Conservation (phyloP, 2,888 invertebrate species). For the Psylliodes chrysocephalus region DNA sequence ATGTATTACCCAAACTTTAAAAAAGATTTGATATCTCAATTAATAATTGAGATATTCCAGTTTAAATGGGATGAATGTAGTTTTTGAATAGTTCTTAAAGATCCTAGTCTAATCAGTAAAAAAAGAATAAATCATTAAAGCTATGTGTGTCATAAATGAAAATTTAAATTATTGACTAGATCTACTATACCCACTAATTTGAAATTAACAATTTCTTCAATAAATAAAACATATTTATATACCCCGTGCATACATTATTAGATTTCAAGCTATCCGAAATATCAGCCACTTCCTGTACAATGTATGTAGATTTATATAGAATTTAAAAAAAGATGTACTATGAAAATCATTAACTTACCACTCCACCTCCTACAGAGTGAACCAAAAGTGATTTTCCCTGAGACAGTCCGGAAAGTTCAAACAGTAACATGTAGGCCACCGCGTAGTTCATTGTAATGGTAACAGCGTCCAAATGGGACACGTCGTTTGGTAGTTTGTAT, state of each 20-base stretch:
- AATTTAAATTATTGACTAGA: too few species aligned
- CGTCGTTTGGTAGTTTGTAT: conserved; percentile 78
- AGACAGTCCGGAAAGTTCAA: conserved; percentile 82
- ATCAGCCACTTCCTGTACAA: not conserved
- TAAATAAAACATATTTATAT: not conserved
- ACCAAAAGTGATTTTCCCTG: conserved; percentile 84
- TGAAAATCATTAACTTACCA: conserved; percentile 73
- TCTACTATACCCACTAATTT: too few species aligned
- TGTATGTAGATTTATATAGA: not conserved
- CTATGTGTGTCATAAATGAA: too few species aligned
- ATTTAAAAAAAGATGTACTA: not conserved
- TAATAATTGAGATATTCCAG: too few species aligned
- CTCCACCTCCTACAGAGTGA: conserved; percentile 88
- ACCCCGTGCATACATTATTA: not conserved
- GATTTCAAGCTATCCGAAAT: not conserved
- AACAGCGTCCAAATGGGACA: conserved; percentile 82
- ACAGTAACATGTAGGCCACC: conserved; percentile 85
- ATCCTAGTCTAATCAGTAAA: too few species aligned
- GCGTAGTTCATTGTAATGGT: conserved; percentile 88
- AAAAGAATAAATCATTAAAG: too few species aligned
- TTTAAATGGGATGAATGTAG: too few species aligned
- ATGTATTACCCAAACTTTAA: too few species aligned
- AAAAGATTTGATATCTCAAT: too few species aligned
- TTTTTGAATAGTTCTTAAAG: too few species aligned
- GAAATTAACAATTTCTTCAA: not conserved